Percentiles rank a stretch among this genome's conserved stretches.
Evolutionary conservation across 2,888 invertebrate genomes (phyloP).

Genomic region (Miltochrista miniata): DNA sequence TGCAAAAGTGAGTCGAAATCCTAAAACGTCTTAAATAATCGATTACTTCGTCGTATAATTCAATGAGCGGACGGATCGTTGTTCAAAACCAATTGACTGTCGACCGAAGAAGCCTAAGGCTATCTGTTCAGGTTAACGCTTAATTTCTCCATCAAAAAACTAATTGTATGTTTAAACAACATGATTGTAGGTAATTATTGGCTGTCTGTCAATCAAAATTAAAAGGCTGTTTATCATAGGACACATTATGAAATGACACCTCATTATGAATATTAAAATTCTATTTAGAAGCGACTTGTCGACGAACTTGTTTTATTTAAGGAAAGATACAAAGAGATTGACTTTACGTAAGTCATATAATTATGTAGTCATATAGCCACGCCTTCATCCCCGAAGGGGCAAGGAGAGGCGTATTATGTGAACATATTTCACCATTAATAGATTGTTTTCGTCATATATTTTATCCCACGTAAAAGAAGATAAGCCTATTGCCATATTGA

Average conservation of each 20-base stretch:
- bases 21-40: not conserved
- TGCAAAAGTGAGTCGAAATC: not conserved
- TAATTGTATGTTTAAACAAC: slow-evolving; percentile 18
- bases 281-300: not conserved
- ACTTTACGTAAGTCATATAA: not conserved
- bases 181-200: slow-evolving; percentile 28
- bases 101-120: slow-evolving; percentile 23
- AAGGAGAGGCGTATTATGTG: too few relatives aligned
- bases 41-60: not conserved
- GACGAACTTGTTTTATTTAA: not conserved
- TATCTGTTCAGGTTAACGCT: slow-evolving; percentile 24
- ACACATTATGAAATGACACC: slow-evolving; percentile 7
- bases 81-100: slow-evolving; percentile 30
- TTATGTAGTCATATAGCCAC: too few relatives aligned
- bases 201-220: slow-evolving; percentile 9
- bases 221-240: slow-evolving; percentile 12
- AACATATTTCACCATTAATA: too few relatives aligned
- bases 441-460: too few relatives aligned
- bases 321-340: too few relatives aligned
- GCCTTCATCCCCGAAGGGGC: too few relatives aligned
- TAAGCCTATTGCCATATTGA: too few relatives aligned
- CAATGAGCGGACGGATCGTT: slow-evolving; percentile 3
- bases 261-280: not conserved
- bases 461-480: too few relatives aligned
- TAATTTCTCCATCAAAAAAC: slow-evolving; percentile 21